These are phyloP conservation scores for Scophthalmus maximus DNA, from an alignment of 2,113 vertebrate genomes.

Conservation along the genomic window DNA sequence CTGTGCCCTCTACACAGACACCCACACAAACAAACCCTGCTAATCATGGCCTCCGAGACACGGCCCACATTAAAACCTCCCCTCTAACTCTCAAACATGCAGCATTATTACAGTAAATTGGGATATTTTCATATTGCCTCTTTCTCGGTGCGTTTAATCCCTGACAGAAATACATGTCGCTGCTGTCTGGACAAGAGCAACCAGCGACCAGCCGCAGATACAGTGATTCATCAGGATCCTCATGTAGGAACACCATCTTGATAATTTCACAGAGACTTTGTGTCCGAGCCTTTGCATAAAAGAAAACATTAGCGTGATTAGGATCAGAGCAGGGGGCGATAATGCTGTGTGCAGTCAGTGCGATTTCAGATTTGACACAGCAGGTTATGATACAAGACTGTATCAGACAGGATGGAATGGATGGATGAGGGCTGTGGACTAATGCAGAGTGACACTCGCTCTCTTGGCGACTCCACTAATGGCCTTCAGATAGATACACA, in stretches of 20 bases:
- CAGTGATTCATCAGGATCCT: conserved; percentile 16
- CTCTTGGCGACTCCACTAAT: conserved; percentile 70
- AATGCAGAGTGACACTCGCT: conserved; percentile 73
- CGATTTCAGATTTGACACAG: conserved; percentile 61
- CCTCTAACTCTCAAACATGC: neutral
- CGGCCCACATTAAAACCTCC: no score
- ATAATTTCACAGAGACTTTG: conserved; percentile 28
- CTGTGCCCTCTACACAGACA: neutral
- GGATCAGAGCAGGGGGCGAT: conserved; percentile 29
- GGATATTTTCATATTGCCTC: neutral
- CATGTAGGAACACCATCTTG: conserved; percentile 18
- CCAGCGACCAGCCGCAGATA: neutral
- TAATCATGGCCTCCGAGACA: neutral
- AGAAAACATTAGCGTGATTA: conserved; percentile 49
- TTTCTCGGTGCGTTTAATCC: neutral
- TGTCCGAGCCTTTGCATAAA: conserved; percentile 47
- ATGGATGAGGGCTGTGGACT: conserved; percentile 60
- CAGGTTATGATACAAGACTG: conserved; percentile 51
- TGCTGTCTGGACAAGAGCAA: conserved; percentile 1
- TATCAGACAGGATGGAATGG: conserved; percentile 56
- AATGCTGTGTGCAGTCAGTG: conserved; percentile 22
- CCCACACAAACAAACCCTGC: conserved; percentile 1
- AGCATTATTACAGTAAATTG: conserved; percentile 1
- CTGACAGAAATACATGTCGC: neutral
- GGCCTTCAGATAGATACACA: conserved; percentile 55